phyloP scores from a whole-genome alignment of 2,888 invertebrate genomes.

The Mayetiola destructor region DNA sequence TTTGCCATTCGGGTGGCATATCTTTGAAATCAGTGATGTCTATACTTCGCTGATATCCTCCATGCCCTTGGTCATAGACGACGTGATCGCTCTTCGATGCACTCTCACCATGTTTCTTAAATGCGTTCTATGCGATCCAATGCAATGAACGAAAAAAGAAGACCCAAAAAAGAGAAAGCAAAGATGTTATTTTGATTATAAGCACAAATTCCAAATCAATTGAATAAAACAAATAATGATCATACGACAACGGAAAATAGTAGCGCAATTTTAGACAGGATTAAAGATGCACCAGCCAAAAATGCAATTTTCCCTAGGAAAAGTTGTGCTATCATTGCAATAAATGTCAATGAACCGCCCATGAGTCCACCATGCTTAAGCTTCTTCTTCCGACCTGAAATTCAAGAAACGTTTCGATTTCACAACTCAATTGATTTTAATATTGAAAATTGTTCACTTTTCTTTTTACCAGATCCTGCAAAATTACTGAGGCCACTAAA shows the following conservation, averaged over 20 bases:
- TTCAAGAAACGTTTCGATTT: too few relatives aligned
- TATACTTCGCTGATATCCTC: slow-evolving; percentile 4
- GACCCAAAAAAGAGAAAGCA: not conserved
- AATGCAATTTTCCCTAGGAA: slow-evolving; percentile 53
- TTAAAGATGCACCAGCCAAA: slow-evolving; percentile 49
- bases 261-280: slow-evolving; percentile 51
- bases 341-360: slow-evolving; percentile 45
- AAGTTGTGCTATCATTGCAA: slow-evolving; percentile 49
- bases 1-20: too few relatives aligned
- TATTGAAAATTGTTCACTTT: too few relatives aligned
- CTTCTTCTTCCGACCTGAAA: slow-evolving; percentile 36
- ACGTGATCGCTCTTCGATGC: not conserved
- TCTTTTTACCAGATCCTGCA: not conserved
- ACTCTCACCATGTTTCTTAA: not conserved
- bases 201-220: not conserved
- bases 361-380: slow-evolving; percentile 38
- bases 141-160: not conserved
- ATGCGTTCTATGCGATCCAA: not conserved
- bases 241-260: slow-evolving; percentile 42
- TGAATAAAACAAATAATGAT: not conserved
- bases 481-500: not conserved
- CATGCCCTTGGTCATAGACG: not conserved
- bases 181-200: not conserved
- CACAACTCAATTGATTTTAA: too few relatives aligned
- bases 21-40: not conserved